Percentiles rank a stretch among this genome's conserved stretches.
These are phyloP conservation scores for Gorsachius magnificus DNA, from an alignment of 2,797 vertebrate genomes.

Conservation along the genomic window DNA sequence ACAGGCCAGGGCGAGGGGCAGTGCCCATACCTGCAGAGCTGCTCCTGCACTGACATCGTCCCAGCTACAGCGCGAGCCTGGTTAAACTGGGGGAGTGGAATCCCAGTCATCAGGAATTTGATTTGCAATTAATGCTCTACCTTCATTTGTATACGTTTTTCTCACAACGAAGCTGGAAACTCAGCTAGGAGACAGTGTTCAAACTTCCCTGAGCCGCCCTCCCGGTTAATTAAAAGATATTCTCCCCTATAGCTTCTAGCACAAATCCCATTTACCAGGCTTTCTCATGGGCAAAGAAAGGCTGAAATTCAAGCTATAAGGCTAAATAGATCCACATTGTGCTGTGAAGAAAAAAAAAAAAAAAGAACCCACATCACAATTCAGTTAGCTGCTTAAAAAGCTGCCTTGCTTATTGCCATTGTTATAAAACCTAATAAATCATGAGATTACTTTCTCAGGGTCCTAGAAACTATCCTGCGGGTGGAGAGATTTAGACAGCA, in stretches of 20 bases:
- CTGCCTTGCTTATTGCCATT: constrained; percentile 62
- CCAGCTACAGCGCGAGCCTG: not conserved
- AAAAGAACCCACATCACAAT: constrained; percentile 29
- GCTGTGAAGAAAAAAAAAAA: not conserved
- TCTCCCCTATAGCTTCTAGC: constrained; percentile 30
- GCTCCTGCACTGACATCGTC: not conserved
- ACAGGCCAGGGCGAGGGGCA: not conserved
- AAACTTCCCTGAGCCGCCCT: constrained; percentile 38
- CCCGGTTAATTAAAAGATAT: constrained; percentile 63
- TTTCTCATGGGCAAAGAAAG: constrained; percentile 57
- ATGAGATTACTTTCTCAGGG: constrained; percentile 48
- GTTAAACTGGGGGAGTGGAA: not conserved
- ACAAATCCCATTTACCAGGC: constrained; percentile 55
- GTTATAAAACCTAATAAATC: constrained; percentile 62
- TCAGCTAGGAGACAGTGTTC: not conserved
- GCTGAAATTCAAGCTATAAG: constrained; percentile 59
- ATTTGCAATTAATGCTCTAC: not conserved
- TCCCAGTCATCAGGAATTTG: rapidly evolving
- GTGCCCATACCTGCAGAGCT: not conserved
- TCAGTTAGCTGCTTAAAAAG: constrained; percentile 51
- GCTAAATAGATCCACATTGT: constrained; percentile 63
- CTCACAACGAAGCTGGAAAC: not conserved
- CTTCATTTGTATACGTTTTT: not conserved
- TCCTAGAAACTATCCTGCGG: constrained; percentile 19
- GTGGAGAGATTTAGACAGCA: not conserved